These are phyloP conservation scores for Ctenochaetus hawaiiensis DNA, from an alignment of 2,797 vertebrate genomes.

Conservation along the genomic window DNA sequence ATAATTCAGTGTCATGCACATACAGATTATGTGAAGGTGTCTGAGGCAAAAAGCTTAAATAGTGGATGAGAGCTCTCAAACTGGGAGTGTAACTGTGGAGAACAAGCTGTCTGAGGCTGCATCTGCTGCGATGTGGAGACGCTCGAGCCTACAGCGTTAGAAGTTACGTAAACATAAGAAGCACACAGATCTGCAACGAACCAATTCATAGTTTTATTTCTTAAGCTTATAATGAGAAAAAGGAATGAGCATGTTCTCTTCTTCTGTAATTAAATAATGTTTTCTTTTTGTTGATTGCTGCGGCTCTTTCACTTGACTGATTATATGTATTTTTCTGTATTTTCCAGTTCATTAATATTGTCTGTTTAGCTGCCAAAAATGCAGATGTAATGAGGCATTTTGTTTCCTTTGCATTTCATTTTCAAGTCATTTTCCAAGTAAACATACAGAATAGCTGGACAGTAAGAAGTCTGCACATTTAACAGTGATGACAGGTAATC, in stretches of 20 bases:
- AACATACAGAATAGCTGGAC: neutral
- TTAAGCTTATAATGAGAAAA: neutral
- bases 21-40: slow-evolving; percentile 63
- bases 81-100: slow-evolving; percentile 11
- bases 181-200: neutral
- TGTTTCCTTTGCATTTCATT: neutral
- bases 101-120: slow-evolving; percentile 14
- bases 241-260: too few species aligned
- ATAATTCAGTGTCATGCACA: slow-evolving; percentile 69
- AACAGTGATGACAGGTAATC: neutral
- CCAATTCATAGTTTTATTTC: neutral
- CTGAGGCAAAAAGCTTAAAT: slow-evolving; percentile 46
- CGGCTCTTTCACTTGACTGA: neutral
- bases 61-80: slow-evolving; percentile 51
- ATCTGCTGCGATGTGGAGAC: slow-evolving; percentile 24
- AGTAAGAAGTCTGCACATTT: neutral
- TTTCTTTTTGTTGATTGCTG: neutral
- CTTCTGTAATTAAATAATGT: neutral
- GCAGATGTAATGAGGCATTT: neutral
- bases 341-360: neutral
- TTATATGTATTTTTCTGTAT: neutral
- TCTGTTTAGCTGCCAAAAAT: neutral
- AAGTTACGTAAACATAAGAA: neutral
- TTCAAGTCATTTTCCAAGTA: neutral
- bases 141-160: neutral